These are phyloP conservation scores for Holacanthus passer DNA, from an alignment of 2,113 vertebrate genomes.

Conservation along the genomic window DNA sequence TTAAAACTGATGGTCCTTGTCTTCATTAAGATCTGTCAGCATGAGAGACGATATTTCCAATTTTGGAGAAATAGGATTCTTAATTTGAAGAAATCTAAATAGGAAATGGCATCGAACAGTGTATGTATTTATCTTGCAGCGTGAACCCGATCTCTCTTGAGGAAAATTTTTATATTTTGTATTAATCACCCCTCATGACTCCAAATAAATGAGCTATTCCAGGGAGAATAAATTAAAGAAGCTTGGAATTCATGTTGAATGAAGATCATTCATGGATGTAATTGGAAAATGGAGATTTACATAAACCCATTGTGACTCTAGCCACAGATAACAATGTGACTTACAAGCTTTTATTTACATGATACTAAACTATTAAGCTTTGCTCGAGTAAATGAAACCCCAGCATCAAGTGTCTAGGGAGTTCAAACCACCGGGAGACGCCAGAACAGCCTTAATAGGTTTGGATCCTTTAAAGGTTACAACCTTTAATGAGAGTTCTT, in stretches of 20 bases:
- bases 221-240: slow-evolving; percentile 44
- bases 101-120: slow-evolving; percentile 11
- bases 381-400: slow-evolving; percentile 4
- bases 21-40: background rate
- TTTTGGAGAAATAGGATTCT: slow-evolving; percentile 8
- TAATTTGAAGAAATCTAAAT: slow-evolving; percentile 21
- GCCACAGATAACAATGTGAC: slow-evolving; percentile 24
- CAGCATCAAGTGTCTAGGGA: background rate
- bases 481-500: background rate
- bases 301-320: slow-evolving; percentile 58
- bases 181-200: slow-evolving; percentile 31
- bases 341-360: slow-evolving; percentile 38
- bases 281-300: slow-evolving; percentile 68
- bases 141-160: background rate
- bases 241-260: slow-evolving; percentile 29
- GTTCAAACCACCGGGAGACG: background rate
- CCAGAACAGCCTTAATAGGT: background rate
- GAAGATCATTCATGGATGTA: slow-evolving; percentile 60
- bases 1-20: background rate
- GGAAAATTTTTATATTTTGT: background rate
- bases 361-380: slow-evolving; percentile 10
- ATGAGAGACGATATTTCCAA: background rate
- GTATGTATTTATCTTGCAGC: background rate
- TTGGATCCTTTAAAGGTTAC: background rate
- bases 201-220: slow-evolving; percentile 33